A percentile compares a stretch with the other conserved stretches of the same genome.
These are phyloP conservation scores for Prunella fulvescens DNA, from an alignment of 2,113 vertebrate species.

Conservation along the genomic window DNA sequence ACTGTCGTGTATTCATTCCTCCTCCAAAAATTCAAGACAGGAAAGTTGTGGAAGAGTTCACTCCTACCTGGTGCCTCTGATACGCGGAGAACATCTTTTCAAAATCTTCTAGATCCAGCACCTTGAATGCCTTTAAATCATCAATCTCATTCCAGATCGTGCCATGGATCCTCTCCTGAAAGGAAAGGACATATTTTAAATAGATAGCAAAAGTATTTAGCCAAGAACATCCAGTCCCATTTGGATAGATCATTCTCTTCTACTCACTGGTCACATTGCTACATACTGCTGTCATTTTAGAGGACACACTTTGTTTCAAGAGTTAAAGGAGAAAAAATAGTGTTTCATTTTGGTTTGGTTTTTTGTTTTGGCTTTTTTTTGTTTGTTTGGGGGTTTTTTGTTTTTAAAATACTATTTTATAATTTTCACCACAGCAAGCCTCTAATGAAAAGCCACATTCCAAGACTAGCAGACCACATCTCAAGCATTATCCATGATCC, in stretches of 20 bases:
- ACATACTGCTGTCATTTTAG: background rate
- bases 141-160: conserved; percentile 96
- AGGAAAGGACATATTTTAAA: background rate
- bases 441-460: background rate
- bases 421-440: background rate
- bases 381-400: too few relatives aligned
- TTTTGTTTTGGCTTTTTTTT: background rate
- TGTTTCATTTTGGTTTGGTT: background rate
- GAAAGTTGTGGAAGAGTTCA: background rate
- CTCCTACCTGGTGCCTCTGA: conserved; percentile 87
- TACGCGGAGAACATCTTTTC: conserved; percentile 98
- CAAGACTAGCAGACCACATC: background rate
- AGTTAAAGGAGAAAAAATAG: background rate
- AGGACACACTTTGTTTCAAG: background rate
- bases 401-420: background rate
- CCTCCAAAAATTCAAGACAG: background rate
- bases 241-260: background rate
- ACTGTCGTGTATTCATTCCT: background rate
- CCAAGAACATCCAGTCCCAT: background rate
- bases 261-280: background rate
- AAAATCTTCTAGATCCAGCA: conserved; percentile 92
- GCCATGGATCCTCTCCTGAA: conserved; percentile 87
- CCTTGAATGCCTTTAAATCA: conserved; percentile 88
- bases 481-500: background rate
- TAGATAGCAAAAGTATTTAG: background rate